phyloP scores from a whole-genome alignment of 1,140 invertebrate genomes.

The Brachionus paranguensis region DNA sequence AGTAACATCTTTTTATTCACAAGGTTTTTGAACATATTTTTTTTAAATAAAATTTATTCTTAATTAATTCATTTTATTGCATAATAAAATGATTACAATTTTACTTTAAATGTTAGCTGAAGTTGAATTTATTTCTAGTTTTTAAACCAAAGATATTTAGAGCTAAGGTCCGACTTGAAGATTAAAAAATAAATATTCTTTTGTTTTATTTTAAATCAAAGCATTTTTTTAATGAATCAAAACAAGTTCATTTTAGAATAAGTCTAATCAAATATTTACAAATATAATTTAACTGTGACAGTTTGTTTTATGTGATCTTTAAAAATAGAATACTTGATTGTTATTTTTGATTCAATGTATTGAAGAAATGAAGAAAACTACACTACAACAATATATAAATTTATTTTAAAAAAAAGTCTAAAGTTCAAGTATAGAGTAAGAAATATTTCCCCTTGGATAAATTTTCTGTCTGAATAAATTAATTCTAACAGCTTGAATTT shows the following conservation, averaged over 20 bases:
- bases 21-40: not conserved
- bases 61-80: not conserved
- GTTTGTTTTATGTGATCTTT: not conserved
- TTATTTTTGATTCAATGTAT: not conserved
- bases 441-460: not conserved
- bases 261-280: not conserved
- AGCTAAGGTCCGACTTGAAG: not conserved
- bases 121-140: not conserved
- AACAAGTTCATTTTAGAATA: not conserved
- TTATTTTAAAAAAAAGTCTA: not conserved
- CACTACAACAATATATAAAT: too few relatives aligned
- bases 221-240: not conserved
- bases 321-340: not conserved
- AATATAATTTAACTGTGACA: not conserved
- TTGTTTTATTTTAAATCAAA: not conserved
- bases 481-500: not conserved
- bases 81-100: not conserved
- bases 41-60: not conserved
- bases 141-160: not conserved
- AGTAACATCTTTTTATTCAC: not conserved
- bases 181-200: not conserved
- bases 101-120: not conserved
- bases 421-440: not conserved
- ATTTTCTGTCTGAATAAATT: not conserved
- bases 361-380: too few relatives aligned